These are phyloP conservation scores for Tachysurus vachellii DNA, from an alignment of 2,113 vertebrate genomes.

Conservation along the genomic window DNA sequence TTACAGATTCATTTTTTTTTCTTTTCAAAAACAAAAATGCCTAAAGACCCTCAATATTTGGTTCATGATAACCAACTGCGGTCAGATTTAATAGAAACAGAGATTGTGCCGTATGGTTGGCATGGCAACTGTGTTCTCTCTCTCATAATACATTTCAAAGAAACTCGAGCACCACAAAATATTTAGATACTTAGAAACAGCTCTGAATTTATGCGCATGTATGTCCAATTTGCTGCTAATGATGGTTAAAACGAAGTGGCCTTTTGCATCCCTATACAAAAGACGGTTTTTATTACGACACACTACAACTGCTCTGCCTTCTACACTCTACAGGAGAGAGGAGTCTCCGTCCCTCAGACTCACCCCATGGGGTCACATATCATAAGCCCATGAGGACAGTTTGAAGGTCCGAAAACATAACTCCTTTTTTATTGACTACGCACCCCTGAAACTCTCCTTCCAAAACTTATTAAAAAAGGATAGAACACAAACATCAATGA, in stretches of 20 bases:
- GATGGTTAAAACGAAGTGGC: slow-evolving; percentile 12
- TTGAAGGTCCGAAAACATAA: slow-evolving; percentile 41
- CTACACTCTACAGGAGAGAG: slow-evolving; percentile 73
- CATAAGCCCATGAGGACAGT: slow-evolving; percentile 54
- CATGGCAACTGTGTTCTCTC: slow-evolving; percentile 24
- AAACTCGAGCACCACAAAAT: slow-evolving; percentile 50
- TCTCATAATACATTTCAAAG: slow-evolving; percentile 30
- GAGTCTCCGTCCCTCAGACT: slow-evolving; percentile 54
- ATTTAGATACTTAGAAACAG: slow-evolving; percentile 60
- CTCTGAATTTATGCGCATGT: slow-evolving; percentile 18
- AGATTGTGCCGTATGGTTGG: slow-evolving; percentile 18
- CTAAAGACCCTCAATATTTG: slow-evolving; percentile 34
- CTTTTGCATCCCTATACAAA: slow-evolving; percentile 47
- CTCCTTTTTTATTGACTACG: slow-evolving; percentile 50
- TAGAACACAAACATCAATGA: slow-evolving; percentile 58
- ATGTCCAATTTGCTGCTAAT: slow-evolving; percentile 1
- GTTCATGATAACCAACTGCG: slow-evolving; percentile 39
- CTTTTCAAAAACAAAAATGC: not conserved
- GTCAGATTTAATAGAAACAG: slow-evolving; percentile 20
- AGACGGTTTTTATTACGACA: slow-evolving; percentile 68
- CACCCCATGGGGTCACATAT: not conserved
- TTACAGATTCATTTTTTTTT: slow-evolving; percentile 42
- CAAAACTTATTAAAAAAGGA: slow-evolving; percentile 63
- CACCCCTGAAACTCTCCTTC: slow-evolving; percentile 61
- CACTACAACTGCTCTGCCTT: slow-evolving; percentile 67